Percentiles rank a stretch among this genome's conserved stretches.
These are phyloP conservation scores for Hemicrepidius hirtus DNA, from an alignment of 2,888 invertebrate species.

Conservation along the genomic window DNA sequence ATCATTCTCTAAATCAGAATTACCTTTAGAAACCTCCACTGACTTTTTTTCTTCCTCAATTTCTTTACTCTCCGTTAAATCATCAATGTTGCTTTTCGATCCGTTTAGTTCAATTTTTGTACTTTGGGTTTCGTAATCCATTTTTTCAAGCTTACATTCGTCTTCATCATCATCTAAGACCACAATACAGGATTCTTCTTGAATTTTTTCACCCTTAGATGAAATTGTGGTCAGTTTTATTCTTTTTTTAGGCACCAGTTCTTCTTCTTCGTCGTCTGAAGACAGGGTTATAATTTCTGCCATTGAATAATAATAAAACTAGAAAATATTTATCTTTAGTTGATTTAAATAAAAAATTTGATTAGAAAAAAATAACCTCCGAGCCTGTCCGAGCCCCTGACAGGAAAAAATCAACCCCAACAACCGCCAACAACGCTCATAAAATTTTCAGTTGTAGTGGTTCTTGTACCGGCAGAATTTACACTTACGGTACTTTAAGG, in stretches of 20 bases:
- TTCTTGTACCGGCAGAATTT: no score
- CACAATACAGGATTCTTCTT: background rate
- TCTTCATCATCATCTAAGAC: slow-evolving; percentile 15
- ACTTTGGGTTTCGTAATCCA: background rate
- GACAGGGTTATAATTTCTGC: slow-evolving; percentile 48
- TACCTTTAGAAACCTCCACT: background rate
- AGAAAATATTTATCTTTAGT: no score
- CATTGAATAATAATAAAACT: no score
- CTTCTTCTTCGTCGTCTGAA: slow-evolving; percentile 14
- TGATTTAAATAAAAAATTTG: no score
- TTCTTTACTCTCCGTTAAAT: background rate
- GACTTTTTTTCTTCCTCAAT: background rate
- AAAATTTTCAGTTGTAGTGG: no score
- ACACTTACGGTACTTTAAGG: no score
- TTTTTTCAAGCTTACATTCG: background rate
- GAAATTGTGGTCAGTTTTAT: background rate
- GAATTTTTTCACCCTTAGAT: background rate
- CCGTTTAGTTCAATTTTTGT: background rate
- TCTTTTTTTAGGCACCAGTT: background rate
- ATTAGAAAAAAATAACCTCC: no score
- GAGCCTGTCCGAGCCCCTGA: no score
- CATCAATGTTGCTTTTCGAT: background rate
- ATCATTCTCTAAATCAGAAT: background rate
- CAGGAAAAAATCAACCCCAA: no score
- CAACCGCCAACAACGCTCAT: no score